Percentiles rank a stretch among this genome's conserved stretches.
Conservation (phyloP, 2,797 vertebrate species). For the Hapalemur alaotrensis region DNA sequence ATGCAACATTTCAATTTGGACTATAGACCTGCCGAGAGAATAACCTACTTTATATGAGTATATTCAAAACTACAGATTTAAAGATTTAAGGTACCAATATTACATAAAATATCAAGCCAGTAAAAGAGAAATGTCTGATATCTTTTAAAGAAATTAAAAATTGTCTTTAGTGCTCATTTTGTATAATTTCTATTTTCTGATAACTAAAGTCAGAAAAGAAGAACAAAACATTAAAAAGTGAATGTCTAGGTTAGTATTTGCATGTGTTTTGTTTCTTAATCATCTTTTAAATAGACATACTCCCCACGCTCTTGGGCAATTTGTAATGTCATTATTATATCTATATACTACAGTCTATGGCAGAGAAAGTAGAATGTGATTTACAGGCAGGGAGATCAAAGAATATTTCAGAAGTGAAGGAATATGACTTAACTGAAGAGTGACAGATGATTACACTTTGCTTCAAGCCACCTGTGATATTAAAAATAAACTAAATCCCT, state of each 20-base stretch:
- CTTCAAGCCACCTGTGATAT: conserved; percentile 77
- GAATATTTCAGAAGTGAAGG: conserved; percentile 72
- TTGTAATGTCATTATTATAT: conserved; percentile 54
- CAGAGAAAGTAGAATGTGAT: conserved; percentile 64
- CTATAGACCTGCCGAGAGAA: neutral
- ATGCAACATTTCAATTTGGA: neutral
- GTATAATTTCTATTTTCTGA: neutral
- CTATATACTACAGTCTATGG: conserved; percentile 45
- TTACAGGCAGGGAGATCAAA: conserved; percentile 73
- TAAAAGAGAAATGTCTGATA: neutral
- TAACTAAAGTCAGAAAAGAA: conserved; percentile 17
- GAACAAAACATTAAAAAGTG: neutral
- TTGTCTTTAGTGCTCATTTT: neutral
- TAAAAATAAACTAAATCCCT: conserved; percentile 82
- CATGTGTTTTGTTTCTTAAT: conserved; percentile 43
- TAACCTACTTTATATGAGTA: neutral
- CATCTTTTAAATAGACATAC: conserved; percentile 20
- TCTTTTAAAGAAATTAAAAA: neutral
- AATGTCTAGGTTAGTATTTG: neutral
- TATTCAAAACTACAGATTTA: neutral
- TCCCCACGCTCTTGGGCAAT: neutral
- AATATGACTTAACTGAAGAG: conserved; percentile 72
- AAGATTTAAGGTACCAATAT: neutral
- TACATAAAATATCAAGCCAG: neutral
- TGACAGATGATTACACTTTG: conserved; percentile 68